Evolutionary conservation across 1,140 invertebrate species (phyloP).

Genomic region (Nephila pilipes): DNA sequence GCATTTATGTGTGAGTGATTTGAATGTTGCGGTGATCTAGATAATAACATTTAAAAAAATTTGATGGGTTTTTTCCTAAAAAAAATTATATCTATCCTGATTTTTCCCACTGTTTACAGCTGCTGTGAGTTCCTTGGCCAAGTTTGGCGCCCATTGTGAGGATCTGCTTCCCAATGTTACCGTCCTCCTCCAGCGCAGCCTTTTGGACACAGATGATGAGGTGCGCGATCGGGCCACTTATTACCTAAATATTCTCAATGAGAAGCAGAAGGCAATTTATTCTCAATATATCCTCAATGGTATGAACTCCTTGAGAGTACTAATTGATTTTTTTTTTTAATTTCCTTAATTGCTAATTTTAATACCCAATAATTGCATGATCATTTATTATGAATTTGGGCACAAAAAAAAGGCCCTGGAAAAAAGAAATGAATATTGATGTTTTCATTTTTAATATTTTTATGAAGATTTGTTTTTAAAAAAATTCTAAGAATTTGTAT

Average conservation of each 20-base stretch:
- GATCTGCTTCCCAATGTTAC: slow-evolving; percentile 93
- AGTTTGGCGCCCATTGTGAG: slow-evolving; percentile 97
- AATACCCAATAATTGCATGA: too few species aligned
- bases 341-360: neutral
- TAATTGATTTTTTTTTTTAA: neutral
- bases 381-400: too few species aligned
- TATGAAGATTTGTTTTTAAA: too few species aligned
- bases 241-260: slow-evolving; percentile 90
- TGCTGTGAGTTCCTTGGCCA: slow-evolving; percentile 97
- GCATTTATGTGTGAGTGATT: too few species aligned
- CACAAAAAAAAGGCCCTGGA: too few species aligned
- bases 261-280: slow-evolving; percentile 86
- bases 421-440: too few species aligned
- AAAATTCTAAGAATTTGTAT: too few species aligned
- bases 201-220: slow-evolving; percentile 98
- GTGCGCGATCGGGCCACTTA: slow-evolving; percentile 99
- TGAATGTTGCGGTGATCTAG: too few species aligned
- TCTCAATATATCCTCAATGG: slow-evolving; percentile 93
- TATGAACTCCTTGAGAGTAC: slow-evolving; percentile 78
- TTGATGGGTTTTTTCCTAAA: too few species aligned
- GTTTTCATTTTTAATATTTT: too few species aligned
- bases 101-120: slow-evolving; percentile 84
- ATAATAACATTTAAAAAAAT: too few species aligned
- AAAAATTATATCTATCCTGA: too few species aligned
- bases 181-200: slow-evolving; percentile 89